phyloP scores from a whole-genome alignment of 2,888 invertebrate genomes.

The Cryptus armator region DNA sequence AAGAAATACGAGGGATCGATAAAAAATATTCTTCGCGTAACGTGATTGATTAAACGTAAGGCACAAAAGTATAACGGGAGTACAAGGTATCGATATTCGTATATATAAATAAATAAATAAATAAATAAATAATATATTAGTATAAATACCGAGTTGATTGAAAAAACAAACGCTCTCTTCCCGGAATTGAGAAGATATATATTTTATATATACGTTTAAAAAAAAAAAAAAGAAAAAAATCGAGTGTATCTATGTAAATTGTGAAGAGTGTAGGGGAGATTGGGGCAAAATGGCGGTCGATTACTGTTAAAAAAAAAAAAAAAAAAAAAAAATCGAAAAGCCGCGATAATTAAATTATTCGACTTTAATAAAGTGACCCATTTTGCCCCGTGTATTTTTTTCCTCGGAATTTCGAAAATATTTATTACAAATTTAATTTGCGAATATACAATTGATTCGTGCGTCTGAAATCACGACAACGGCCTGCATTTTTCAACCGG shows the following conservation, averaged over 20 bases:
- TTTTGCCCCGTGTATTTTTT: no score
- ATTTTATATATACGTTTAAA: conserved; percentile 24
- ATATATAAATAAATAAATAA: not conserved
- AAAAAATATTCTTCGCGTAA: conserved; percentile 27
- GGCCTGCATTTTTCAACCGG: no score
- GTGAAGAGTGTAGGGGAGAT: not conserved
- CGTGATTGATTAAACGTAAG: conserved; percentile 18
- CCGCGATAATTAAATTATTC: no score
- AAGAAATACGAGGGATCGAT: not conserved
- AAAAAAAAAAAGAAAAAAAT: no score
- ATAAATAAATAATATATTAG: conserved; percentile 4
- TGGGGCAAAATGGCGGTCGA: no score
- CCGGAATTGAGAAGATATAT: conserved; percentile 13
- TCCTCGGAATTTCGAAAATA: no score
- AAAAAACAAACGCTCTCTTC: not conserved
- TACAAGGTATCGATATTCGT: conserved; percentile 47
- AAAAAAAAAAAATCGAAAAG: no score
- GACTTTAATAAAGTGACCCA: no score
- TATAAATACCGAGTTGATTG: not conserved
- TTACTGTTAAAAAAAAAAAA: no score
- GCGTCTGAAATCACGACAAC: no score
- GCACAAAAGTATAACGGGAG: conserved; percentile 50
- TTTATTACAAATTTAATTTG: no score
- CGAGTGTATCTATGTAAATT: conserved; percentile 13
- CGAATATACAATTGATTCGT: no score